Conservation (phyloP, 2,888 invertebrate genomes). For the Pegoplata infirma region DNA sequence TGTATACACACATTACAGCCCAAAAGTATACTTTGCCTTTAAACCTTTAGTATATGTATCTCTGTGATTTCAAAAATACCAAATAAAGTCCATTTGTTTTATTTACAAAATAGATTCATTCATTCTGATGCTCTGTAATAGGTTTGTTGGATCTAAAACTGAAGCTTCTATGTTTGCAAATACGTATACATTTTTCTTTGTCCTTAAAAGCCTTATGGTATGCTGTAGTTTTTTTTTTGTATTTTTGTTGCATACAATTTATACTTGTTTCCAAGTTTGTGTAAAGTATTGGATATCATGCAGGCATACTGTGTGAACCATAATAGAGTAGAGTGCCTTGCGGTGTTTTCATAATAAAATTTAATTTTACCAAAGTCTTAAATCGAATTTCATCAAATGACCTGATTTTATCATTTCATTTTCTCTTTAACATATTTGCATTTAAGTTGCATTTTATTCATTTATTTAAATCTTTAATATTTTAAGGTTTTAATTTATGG, state of each 20-base stretch:
- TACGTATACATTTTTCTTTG: background rate
- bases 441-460: no score
- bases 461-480: background rate
- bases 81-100: background rate
- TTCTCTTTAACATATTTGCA: background rate
- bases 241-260: background rate
- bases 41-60: background rate
- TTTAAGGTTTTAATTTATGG: background rate
- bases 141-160: background rate
- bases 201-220: background rate
- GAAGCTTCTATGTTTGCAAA: background rate
- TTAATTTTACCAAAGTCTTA: slow-evolving; percentile 21
- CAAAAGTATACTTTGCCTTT: no score
- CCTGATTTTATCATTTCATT: slow-evolving; percentile 32
- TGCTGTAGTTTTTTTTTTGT: background rate
- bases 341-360: slow-evolving; percentile 30
- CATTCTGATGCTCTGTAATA: background rate
- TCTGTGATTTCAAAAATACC: background rate
- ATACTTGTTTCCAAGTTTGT: no score
- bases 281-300: background rate
- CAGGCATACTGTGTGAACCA: background rate
- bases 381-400: slow-evolving; percentile 44
- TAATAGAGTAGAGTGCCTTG: slow-evolving; percentile 12
- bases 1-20: no score
- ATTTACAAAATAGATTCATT: background rate